phyloP scores from a whole-genome alignment of 2,888 invertebrate genomes.

The Neelides folsomi region DNA sequence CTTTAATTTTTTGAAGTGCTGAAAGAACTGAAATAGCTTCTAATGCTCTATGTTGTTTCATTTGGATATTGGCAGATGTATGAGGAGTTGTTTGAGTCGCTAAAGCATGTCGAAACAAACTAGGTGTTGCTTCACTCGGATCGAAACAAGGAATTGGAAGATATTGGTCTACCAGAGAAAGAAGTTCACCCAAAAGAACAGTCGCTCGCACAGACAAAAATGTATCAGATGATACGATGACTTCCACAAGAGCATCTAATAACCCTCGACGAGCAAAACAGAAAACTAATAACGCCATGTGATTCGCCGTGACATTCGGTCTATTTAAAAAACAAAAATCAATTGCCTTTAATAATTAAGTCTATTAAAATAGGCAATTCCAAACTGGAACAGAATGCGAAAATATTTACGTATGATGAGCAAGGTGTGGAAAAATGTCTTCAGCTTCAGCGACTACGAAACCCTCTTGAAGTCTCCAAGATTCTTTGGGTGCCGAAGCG shows the following conservation, averaged over 20 bases:
- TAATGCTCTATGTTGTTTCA: conserved; percentile 28
- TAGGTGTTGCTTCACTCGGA: conserved; percentile 68
- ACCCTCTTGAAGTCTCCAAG: conserved; percentile 81
- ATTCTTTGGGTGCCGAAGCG: conserved; percentile 58
- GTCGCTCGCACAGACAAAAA: conserved; percentile 84
- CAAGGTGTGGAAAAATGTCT: conserved; percentile 69
- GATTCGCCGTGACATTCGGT: conserved; percentile 81
- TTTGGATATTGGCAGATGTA: conserved; percentile 19
- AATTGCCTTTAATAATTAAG: neutral
- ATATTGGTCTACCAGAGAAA: conserved; percentile 71
- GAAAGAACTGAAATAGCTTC: conserved; percentile 29
- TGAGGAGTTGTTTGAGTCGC: conserved; percentile 8
- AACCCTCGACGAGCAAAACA: conserved; percentile 75
- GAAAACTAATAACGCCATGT: conserved; percentile 73
- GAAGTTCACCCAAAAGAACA: conserved; percentile 71
- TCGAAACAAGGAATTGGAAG: conserved; percentile 77
- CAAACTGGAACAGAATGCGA: neutral
- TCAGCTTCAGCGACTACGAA: conserved; percentile 89
- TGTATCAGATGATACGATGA: conserved; percentile 75
- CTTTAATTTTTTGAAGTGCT: conserved; percentile 26
- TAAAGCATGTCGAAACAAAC: conserved; percentile 59
- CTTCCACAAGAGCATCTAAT: conserved; percentile 77
- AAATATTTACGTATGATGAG: conserved; percentile 36
- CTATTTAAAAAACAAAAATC: conserved; percentile 41
- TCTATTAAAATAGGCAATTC: neutral